Base-by-base conservation (phyloP, 2,113 vertebrate genomes). In the Plotosus lineatus region DNA sequence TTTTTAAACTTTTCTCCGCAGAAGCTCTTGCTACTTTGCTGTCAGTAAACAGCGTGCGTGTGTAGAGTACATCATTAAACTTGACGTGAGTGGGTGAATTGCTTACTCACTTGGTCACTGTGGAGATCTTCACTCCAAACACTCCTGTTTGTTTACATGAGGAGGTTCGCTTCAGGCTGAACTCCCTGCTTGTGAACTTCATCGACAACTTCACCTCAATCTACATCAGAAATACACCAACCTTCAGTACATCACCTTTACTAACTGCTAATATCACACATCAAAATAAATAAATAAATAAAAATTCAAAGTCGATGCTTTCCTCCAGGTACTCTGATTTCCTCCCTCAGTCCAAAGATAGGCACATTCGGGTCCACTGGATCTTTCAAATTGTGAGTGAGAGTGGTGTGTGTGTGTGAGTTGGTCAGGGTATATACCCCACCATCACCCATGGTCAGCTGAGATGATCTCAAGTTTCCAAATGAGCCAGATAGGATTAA, bases 181-280 rank as follows among this genome's bases (percentile, higher is more conserved):
- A 98, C 86, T 99, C 98, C 42, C 97, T 92, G 80, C 96, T 99
- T 78, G 96, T 98, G 85, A 99, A 98, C 93, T 98, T 99, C 86
- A 99, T 90, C 0, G 96, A 99, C 3, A 99, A 91, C 84, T 98
- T 99, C 82, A 98, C 96, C 87, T 99, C 97, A 10, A 98, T 93
- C 98, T 99, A 84, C 82, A 83, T 31, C 69, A 26, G 68, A 84
- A 79, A 17, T 56, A 79, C 6, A 80, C 9, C 19, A 38, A 1
- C 33, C 8, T 31, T 23, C 38, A 42, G n/a, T 6, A 69, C 28
- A 6, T 61, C 7, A 51, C 3, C 31, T 72, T 26, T 44, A 42
- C 3, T 6, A 11, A 8, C 31, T 15, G 38, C n/a, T n/a, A n/a
- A n/a, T n/a, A n/a, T n/a, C n/a, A n/a, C n/a, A n/a, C n/a, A n/a